Conservation (phyloP, 1,140 invertebrate genomes). For the Drosophila erecta region DNA sequence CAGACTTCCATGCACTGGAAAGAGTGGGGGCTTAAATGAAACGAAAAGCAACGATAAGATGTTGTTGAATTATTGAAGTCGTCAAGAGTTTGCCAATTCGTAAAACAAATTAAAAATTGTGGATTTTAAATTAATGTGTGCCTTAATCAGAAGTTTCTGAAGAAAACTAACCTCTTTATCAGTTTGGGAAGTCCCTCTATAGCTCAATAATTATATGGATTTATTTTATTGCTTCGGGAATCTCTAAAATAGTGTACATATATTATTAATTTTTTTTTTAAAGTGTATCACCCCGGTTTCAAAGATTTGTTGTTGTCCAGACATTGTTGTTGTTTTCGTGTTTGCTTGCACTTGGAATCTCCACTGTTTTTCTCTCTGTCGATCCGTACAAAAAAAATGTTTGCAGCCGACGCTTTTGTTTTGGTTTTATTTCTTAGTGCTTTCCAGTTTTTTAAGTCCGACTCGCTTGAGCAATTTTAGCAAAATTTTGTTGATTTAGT, state of each 20-base stretch:
- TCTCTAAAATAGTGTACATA: too few species aligned
- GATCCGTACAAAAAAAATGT: background rate
- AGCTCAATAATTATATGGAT: background rate
- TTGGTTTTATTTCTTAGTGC: constrained; percentile 8
- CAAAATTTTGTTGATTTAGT: constrained; percentile 33
- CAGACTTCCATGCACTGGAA: background rate
- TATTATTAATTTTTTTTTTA: too few species aligned
- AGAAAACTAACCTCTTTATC: background rate
- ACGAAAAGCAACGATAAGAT: background rate
- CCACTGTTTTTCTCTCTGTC: constrained; percentile 6
- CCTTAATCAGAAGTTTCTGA: background rate
- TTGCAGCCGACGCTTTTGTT: constrained; percentile 3
- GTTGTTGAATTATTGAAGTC: too few species aligned
- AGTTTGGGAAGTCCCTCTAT: background rate
- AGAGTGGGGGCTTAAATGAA: background rate
- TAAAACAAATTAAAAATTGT: too few species aligned
- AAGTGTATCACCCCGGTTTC: too few species aligned
- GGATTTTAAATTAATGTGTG: too few species aligned
- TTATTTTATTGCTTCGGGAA: background rate
- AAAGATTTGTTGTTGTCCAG: constrained; percentile 17
- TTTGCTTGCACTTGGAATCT: constrained; percentile 58
- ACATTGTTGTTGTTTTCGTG: constrained; percentile 31
- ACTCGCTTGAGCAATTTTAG: constrained; percentile 34
- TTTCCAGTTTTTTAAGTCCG: constrained; percentile 15
- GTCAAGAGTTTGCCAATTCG: too few species aligned